A percentile compares a stretch with the other conserved stretches of the same genome.
Evolutionary conservation across 53 echinoderm and acorn worm species (phyloP).

Genomic region (Holothuria scabra): DNA sequence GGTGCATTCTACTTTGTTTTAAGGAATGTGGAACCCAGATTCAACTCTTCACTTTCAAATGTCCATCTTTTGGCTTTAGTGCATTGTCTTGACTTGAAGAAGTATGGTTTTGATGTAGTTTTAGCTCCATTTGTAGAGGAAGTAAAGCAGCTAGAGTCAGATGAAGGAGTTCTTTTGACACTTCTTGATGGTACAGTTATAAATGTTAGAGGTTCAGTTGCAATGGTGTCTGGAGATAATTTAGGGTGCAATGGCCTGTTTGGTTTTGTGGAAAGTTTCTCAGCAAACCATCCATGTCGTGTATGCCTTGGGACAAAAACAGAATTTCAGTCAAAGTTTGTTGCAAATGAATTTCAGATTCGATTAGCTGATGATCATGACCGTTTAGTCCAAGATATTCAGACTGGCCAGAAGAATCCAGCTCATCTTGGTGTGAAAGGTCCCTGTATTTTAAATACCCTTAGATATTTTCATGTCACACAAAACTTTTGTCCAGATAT

Average conservation of each 20-base stretch:
- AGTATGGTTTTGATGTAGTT: constrained; percentile 58
- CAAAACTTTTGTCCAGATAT: constrained; percentile 49
- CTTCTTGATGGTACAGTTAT: constrained; percentile 33
- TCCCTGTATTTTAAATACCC: constrained; percentile 44
- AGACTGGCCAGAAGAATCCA: constrained; percentile 40
- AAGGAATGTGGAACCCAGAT: constrained; percentile 57
- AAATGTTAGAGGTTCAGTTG: constrained; percentile 45
- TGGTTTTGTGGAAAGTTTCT: constrained; percentile 56
- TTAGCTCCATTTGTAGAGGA: constrained; percentile 57
- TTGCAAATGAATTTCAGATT: constrained; percentile 39
- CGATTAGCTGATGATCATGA: constrained; percentile 42
- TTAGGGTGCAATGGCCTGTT: constrained; percentile 48
- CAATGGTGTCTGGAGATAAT: constrained; percentile 58
- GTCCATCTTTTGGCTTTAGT: constrained; percentile 54
- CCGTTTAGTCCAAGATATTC: constrained; percentile 28
- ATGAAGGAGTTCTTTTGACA: constrained; percentile 45
- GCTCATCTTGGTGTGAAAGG: constrained; percentile 53
- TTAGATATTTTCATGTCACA: constrained; percentile 59
- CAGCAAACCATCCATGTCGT: constrained; percentile 12
- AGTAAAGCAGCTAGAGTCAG: constrained; percentile 50
- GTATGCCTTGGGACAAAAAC: background rate
- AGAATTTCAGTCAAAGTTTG: background rate
- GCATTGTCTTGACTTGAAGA: constrained; percentile 47
- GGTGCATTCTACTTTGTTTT: constrained; percentile 58
- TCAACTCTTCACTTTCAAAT: constrained; percentile 48